Evolutionary conservation across 1,140 invertebrate genomes (phyloP), one percentile per base, ranked within the genome.

Genomic region (Holotrichia oblita): DNA sequence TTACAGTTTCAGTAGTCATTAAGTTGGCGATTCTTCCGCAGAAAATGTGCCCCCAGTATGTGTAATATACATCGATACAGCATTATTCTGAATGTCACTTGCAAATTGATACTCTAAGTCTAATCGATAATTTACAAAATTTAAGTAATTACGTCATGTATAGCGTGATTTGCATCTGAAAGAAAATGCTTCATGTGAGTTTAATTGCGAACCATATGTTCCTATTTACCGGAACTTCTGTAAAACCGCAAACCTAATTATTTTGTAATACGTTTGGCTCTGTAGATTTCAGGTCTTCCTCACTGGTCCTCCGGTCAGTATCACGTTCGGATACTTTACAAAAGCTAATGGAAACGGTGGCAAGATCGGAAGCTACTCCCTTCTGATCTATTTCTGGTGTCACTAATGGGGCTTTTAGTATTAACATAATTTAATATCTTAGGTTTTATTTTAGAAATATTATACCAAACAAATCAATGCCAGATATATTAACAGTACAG

Each of bases 181-280:
- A 69, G 61, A 69, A 9, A 17, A 69, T 34, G 20, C 61, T 69
- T 69, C 61, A 69, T 27, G 20, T 12, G 61, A 9, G 22, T 17
- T 69, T 69, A 69, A 69, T 69, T 69, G 61, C 20, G 61, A 10
- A 69, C 61, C 61, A 69, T 69, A 14, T 69, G 61, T 22, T 69
- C 22, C 22, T 20, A 69, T 69, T 69, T 69, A 27, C 61, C 6
- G 22, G 61, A 69, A 69, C 61, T 22, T 69, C 61, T 69, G 27
- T 69, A 69, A 69, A 69, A 69, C 61, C 61, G 61, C 61, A 69
- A 69, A 69, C 61, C 61, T 34, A 69, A 69, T 69, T 69, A 69
- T 69, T 69, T 69, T 24, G 61, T 69, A 69, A 69, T 27, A 69
- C 61, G 61, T 69, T 69, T 69, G 61, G 17, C 61, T 69, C 61